phyloP scores from a whole-genome alignment of 2,888 invertebrate species.

The Penaeus monodon region DNA sequence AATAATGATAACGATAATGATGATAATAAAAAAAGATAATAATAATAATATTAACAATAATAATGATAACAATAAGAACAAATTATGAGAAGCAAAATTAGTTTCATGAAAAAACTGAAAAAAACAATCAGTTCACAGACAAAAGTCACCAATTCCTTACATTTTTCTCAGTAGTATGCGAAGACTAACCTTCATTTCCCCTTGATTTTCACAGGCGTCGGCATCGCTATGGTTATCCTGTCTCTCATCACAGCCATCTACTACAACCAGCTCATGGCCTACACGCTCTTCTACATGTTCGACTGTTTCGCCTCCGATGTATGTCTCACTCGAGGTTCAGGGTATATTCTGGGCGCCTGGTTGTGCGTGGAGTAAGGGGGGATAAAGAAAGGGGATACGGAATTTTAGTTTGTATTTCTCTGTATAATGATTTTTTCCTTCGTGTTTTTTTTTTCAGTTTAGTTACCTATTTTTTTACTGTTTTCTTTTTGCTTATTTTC shows the following conservation, averaged over 20 bases:
- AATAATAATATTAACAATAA: not conserved
- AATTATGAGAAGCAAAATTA: not conserved
- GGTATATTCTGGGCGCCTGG: too few relatives aligned
- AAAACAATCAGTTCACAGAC: not conserved
- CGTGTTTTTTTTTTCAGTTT: too few relatives aligned
- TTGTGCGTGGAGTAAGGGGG: too few relatives aligned
- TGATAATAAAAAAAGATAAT: not conserved
- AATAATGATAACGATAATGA: not conserved
- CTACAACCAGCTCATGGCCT: slow-evolving; percentile 85
- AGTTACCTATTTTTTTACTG: too few relatives aligned
- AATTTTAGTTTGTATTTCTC: too few relatives aligned
- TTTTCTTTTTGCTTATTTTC: too few relatives aligned
- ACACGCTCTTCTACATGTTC: slow-evolving; percentile 82
- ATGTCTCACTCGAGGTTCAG: not conserved
- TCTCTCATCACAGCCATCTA: slow-evolving; percentile 79
- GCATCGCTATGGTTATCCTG: slow-evolving; percentile 79
- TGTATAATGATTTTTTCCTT: too few relatives aligned
- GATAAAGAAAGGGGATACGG: too few relatives aligned
- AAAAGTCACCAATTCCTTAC: not conserved
- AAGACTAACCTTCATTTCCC: not conserved
- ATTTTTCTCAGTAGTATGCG: not conserved
- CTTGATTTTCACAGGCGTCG: slow-evolving; percentile 67
- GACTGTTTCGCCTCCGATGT: slow-evolving; percentile 74
- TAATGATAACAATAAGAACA: not conserved
- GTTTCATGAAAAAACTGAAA: not conserved